Evolutionary conservation across 1,140 invertebrate genomes (phyloP), one percentile per base, ranked within the genome.

Genomic region (Hylyphantes graminicola): DNA sequence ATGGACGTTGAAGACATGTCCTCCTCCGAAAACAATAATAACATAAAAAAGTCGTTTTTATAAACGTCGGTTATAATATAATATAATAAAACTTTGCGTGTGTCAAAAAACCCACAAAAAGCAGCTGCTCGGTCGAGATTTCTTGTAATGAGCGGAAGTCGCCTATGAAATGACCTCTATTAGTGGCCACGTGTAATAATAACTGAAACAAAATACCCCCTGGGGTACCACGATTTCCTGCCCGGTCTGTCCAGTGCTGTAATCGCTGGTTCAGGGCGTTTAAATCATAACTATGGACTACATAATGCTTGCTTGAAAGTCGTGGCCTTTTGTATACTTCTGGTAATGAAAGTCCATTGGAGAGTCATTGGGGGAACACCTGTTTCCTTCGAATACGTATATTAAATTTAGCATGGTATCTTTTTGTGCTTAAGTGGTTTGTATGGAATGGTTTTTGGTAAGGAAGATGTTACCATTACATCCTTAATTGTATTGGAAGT

Each of bases 141-240:
- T 57, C 65, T 7, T 73, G 55, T 73, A 81, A 81, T 81, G 79
- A 81, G 79, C 79, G 79, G 79, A 81, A 81, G 79, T 81, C 64
- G 77, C 35, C 35, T 35, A 57, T 63, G 19, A 81, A 81, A 81
- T 81, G 79, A 81, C 79, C 79, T 81, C 79, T 68, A 81, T 81
- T 73, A 73, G 67, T 63, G 21, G 54, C 68, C 79, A 81, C 68
- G 68, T 63, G 68, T 73, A 61, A 55, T 76, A 72, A 72, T 81
- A 81, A 73, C 79, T 64, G 79, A 81, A 81, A 72, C 68, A 73
- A 63, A 73, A 81, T n/a, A 15, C 68, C 59, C 79, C 79, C 48
- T 21, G 48, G 73, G 79, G 68, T 68, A 81, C 51, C 51, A 57
- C 55, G 72, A 73, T 63, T 63, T 73, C 67, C 65, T 73, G 79